phyloP scores from a whole-genome alignment of 2,888 invertebrate genomes.

The Morinoia aosen region DNA sequence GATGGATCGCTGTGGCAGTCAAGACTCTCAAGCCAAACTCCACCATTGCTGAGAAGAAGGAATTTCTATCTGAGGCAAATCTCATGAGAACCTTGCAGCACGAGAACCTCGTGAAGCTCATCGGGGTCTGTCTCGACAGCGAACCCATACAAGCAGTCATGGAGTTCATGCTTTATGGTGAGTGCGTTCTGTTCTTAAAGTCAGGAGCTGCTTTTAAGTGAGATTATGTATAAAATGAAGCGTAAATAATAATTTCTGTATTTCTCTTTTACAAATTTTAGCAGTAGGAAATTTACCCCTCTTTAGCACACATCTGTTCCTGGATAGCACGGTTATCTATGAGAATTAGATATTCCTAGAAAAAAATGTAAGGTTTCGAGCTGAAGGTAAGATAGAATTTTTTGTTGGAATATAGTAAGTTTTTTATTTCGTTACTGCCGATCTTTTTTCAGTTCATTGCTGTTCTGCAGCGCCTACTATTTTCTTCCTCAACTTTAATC shows the following conservation, averaged over 20 bases:
- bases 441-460: no score
- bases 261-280: neutral
- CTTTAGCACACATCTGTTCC: neutral
- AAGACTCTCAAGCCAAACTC: constrained; percentile 90
- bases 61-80: constrained; percentile 92
- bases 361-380: neutral
- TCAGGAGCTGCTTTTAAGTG: neutral
- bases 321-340: neutral
- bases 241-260: neutral
- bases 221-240: neutral
- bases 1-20: constrained; percentile 88
- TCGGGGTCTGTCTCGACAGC: constrained; percentile 88
- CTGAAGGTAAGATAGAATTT: no score
- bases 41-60: constrained; percentile 86
- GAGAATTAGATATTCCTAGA: neutral
- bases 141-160: constrained; percentile 92
- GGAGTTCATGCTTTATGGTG: constrained; percentile 93
- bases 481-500: no score
- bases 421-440: no score
- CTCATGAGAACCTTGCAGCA: constrained; percentile 95
- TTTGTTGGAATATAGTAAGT: no score
- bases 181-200: constrained; percentile 53
- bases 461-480: no score
- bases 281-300: neutral
- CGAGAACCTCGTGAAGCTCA: constrained; percentile 85